Evolutionary conservation across 1,140 invertebrate genomes (phyloP), one percentile per base, ranked within the genome.

Genomic region (Acromyrmex charruanus): DNA sequence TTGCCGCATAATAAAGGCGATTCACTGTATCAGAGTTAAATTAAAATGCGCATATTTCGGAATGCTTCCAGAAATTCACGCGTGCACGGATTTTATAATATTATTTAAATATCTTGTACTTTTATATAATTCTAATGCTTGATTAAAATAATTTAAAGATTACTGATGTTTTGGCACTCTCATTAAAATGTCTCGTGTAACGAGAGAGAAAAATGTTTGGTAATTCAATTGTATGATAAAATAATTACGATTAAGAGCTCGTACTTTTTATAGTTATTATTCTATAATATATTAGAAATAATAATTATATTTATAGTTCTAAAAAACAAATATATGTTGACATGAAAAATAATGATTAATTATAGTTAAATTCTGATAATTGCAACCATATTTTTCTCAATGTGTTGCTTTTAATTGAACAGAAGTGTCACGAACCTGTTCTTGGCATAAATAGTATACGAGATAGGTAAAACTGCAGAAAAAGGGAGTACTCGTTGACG

Each of bases 1-100:
- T 89, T 89, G 63, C 6, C 10, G 14, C 18, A 49, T 74, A 81
- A 77, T 55, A 18, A 79, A 53, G 55, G 31, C 53, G 28, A 89
- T 81, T 82, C 39, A 77, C 65, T 31, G 49, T 28, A 39, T 69
- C 31, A 53, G 0, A 58, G n/a, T 16, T 28, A 61, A 82, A 74
- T 82, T 44, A 35, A 61, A 14, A 35, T 74, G 12, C 28, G 39
- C 25, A 10, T 16, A 6, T 16, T 65, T 12, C 44, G 14, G 0
- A 16, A 44, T 10, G 55, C 25, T 81, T 81, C 65, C 21, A 65
- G 53, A 58, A 35, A 77, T 9, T 16, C 31, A 28, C 6, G 6
- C 6, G 6, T 31, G 31, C 16, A 10, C 31, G 65, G 16, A 84
- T 84, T 84, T 75, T 35, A 12, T 74, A 59, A 3, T 58, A 44